phyloP scores from a whole-genome alignment of 2,797 vertebrate genomes.

The Limnodromus scolopaceus region DNA sequence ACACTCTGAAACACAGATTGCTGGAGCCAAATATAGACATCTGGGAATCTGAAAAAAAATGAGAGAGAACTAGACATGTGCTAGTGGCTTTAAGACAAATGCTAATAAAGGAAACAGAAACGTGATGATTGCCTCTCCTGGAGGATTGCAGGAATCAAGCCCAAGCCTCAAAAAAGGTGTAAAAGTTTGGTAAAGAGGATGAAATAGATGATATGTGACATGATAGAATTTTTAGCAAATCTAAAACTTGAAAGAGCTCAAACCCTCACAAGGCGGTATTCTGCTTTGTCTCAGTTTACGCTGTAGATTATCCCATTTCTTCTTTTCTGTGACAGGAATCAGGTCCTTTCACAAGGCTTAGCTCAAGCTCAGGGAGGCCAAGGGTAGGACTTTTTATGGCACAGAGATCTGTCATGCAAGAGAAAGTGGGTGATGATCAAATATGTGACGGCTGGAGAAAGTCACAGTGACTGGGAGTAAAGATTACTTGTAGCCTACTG shows the following conservation, averaged over 20 bases:
- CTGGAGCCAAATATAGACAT: conserved; percentile 61
- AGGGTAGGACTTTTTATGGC: background rate
- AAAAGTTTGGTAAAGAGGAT: conserved; percentile 13
- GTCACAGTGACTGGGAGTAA: background rate
- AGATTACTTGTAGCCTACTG: background rate
- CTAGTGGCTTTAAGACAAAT: conserved; percentile 57
- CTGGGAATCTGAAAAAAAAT: background rate
- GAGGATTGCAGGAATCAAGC: conserved; percentile 28
- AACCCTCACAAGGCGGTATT: background rate
- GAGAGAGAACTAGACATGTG: conserved; percentile 25
- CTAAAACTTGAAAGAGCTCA: background rate
- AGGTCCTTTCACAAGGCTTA: background rate
- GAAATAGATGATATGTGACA: conserved; percentile 13
- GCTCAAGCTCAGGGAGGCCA: background rate
- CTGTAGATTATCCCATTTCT: background rate
- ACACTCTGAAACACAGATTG: conserved; percentile 51
- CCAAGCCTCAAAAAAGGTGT: conserved; percentile 34
- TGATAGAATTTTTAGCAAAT: conserved; percentile 43
- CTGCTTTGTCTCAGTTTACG: background rate
- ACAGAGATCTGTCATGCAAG: background rate
- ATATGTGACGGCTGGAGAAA: background rate
- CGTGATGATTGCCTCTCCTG: conserved; percentile 32
- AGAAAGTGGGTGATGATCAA: background rate
- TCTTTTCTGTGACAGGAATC: background rate
- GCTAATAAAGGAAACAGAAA: conserved; percentile 65